Evolutionary conservation across 1,140 invertebrate species (phyloP), one percentile per base, ranked within the genome.

Genomic region (Cydia amplana): DNA sequence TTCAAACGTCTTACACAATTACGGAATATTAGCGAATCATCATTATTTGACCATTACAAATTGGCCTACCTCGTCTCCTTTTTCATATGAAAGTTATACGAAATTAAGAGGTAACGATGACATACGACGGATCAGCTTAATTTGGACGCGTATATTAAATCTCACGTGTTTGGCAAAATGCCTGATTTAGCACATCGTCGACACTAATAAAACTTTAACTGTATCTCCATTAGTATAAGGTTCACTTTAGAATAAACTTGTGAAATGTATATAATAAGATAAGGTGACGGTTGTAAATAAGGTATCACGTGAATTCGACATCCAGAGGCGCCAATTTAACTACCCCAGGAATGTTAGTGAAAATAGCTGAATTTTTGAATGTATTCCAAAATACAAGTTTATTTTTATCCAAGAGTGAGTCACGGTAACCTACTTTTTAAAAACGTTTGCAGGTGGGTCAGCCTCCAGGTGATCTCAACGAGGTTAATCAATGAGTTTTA

Each of bases 151-250:
- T 18, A 18, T n/a, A 60, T 23, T 23, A 20, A 55, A 18, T 20
- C 55, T 60, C 55, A 60, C 55, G 20, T 60, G 55, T 60, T 60
- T 60, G 55, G 55, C 55, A 60, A 60, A 60, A n/a, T 60, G 55
- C 55, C 55, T 23, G 7, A 20, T 60, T 60, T 23, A 18, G 1
- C 18, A 23, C 55, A 0, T 4, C 20, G 2, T 23, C 18, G 9
- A n/a, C 5, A 60, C 23, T n/a, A 7, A 60, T 60, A 9, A 18
- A 60, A 2, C 9, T 23, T 23, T 1, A 20, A 60, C 55, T 12
- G 18, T 60, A 60, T 23, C 6, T 12, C 3, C 18, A 20, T 23
- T 3, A 23, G 3, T 4, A 20, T 23, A 60, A 23, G 20, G 20
- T 23, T 23, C 4, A 60, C 6, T 60, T 60, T 23, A 23, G 2